A percentile compares a stretch with the other conserved stretches of the same genome.
Evolutionary conservation across 1,140 invertebrate species (phyloP).

Genomic region (Dolichoris vasculosae): DNA sequence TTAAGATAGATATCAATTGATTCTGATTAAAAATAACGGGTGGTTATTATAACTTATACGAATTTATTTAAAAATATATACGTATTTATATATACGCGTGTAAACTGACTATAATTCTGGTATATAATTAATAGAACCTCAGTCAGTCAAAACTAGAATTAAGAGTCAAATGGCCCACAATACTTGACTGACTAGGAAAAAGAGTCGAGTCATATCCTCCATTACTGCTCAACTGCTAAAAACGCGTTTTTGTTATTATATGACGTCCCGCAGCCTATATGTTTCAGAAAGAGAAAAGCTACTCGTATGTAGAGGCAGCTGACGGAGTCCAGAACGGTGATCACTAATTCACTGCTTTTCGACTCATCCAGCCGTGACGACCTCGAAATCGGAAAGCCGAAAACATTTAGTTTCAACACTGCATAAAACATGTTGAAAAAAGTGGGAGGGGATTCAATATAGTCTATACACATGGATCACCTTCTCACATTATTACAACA

Average conservation of each 20-base stretch:
- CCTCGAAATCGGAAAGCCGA: constrained; percentile 44
- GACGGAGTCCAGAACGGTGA: neutral
- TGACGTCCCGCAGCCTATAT: neutral
- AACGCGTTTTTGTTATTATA: neutral
- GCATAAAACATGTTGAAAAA: neutral
- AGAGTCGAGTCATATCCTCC: constrained; percentile 19
- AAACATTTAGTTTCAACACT: constrained; percentile 51
- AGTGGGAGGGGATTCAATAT: neutral
- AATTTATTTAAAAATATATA: neutral
- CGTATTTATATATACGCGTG: neutral
- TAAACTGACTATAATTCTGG: neutral
- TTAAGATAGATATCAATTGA: neutral
- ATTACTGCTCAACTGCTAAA: neutral
- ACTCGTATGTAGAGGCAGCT: constrained; percentile 19
- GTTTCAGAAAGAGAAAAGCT: constrained; percentile 9
- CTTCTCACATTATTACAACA: neutral
- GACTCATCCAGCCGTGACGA: constrained; percentile 55
- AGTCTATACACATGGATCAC: constrained; percentile 37
- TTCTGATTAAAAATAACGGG: neutral
- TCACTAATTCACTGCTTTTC: neutral
- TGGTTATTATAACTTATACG: neutral
- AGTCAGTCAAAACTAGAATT: constrained; percentile 12
- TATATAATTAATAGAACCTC: constrained; percentile 10
- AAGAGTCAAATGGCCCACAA: neutral
- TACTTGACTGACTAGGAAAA: neutral